These are phyloP conservation scores for Acronicta aceris DNA, from an alignment of 2,888 invertebrate species.

Conservation along the genomic window DNA sequence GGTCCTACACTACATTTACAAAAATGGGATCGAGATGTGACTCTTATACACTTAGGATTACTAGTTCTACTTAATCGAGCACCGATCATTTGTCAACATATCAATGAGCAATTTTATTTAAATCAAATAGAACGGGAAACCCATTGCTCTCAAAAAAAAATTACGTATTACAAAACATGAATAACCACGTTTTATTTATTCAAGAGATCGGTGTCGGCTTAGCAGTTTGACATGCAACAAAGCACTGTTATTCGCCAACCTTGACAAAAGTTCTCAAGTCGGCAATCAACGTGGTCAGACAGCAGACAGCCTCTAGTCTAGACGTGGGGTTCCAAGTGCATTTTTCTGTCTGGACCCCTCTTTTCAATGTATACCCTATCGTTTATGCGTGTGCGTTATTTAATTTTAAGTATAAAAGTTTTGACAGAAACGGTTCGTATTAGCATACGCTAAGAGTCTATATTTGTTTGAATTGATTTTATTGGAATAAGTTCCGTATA, in stretches of 20 bases:
- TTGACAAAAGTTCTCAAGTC: conserved; percentile 67
- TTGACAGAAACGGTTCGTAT: conserved; percentile 38
- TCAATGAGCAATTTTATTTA: no score
- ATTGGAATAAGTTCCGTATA: conserved; percentile 29
- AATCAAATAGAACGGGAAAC: no score
- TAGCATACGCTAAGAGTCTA: conserved; percentile 38
- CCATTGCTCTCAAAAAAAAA: no score
- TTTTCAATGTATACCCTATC: conserved; percentile 71
- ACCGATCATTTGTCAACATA: no score
- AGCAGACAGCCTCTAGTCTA: conserved; percentile 82
- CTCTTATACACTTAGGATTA: no score
- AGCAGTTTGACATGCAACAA: neutral
- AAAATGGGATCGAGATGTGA: no score
- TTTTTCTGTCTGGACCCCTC: conserved; percentile 87
- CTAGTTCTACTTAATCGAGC: no score
- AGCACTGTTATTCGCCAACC: conserved; percentile 47
- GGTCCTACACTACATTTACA: no score
- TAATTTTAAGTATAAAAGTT: conserved; percentile 71
- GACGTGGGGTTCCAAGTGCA: conserved; percentile 87
- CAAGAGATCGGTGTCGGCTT: no score
- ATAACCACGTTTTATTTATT: no score
- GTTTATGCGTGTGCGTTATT: conserved; percentile 80
- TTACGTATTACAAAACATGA: no score
- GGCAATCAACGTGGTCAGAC: conserved; percentile 60
- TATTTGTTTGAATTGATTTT: conserved; percentile 40